phyloP scores from a whole-genome alignment of 2,888 invertebrate species.

The Lymantria monacha region DNA sequence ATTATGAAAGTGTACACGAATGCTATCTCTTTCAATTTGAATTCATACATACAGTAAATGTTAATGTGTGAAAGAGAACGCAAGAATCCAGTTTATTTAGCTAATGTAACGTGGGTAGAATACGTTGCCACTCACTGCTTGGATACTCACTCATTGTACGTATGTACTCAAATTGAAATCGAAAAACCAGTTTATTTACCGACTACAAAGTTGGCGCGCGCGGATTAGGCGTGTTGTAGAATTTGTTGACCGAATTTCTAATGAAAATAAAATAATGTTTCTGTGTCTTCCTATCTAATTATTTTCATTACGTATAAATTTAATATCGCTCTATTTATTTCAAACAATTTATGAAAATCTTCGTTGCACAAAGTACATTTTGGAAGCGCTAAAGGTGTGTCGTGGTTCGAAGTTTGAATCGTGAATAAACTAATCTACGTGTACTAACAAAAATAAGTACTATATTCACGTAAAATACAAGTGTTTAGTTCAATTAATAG shows the following conservation, averaged over 20 bases:
- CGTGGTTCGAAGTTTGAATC: constrained; percentile 66
- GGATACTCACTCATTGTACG: background rate
- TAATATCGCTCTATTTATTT: background rate
- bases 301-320: too few species aligned
- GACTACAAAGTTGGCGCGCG: constrained; percentile 51
- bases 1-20: background rate
- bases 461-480: constrained; percentile 14
- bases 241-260: constrained; percentile 44
- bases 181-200: constrained; percentile 79
- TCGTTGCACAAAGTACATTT: constrained; percentile 6
- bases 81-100: background rate
- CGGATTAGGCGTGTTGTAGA: constrained; percentile 28
- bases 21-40: constrained; percentile 13
- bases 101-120: background rate
- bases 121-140: background rate
- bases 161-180: constrained; percentile 36
- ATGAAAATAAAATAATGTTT: constrained; percentile 22
- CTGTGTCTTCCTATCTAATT: too few species aligned
- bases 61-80: constrained; percentile 8
- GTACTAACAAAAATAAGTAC: too few species aligned
- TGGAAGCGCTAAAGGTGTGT: constrained; percentile 53
- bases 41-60: background rate
- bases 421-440: constrained; percentile 57
- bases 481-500: constrained; percentile 45
- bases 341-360: constrained; percentile 15